phyloP scores from a whole-genome alignment of 2,113 vertebrate species.

The Hucho hucho region DNA sequence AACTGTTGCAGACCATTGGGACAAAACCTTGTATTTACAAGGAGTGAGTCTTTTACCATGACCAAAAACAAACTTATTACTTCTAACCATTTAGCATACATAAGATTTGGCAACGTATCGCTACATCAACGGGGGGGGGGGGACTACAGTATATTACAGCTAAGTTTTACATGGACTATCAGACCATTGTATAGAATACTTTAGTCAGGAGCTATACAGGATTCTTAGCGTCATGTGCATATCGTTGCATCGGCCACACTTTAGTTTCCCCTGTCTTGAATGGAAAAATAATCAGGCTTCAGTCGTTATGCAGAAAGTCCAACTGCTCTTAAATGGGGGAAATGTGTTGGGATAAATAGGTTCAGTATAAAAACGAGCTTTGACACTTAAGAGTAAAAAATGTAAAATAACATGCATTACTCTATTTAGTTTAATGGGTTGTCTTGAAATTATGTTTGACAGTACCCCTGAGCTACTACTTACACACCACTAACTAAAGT shows the following conservation, averaged over 20 bases:
- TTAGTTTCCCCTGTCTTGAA: slow-evolving; percentile 12
- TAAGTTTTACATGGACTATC: background rate
- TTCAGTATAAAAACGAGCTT: slow-evolving; percentile 25
- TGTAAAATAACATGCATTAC: slow-evolving; percentile 21
- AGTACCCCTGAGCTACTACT: background rate
- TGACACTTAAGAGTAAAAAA: slow-evolving; percentile 1
- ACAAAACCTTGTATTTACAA: too few relatives aligned
- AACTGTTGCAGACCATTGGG: too few relatives aligned
- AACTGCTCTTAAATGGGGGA: slow-evolving; percentile 17
- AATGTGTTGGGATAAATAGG: background rate
- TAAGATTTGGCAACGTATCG: slow-evolving; percentile 5
- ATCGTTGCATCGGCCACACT: slow-evolving; percentile 56
- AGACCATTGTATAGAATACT: background rate
- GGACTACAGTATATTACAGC: background rate
- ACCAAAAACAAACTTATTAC: slow-evolving; percentile 1
- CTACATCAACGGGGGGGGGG: background rate
- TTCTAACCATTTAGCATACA: slow-evolving; percentile 6
- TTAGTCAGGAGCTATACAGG: slow-evolving; percentile 15
- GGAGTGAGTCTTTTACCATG: background rate
- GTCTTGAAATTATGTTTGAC: slow-evolving; percentile 14
- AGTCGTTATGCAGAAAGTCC: slow-evolving; percentile 23
- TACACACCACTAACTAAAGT: slow-evolving; percentile 10
- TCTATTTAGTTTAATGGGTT: slow-evolving; percentile 23
- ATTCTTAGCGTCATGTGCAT: slow-evolving; percentile 61
- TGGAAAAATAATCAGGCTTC: slow-evolving; percentile 20